Evolutionary conservation across 2,797 vertebrate genomes (phyloP).

Genomic region (Pseudochromis fuscus): DNA sequence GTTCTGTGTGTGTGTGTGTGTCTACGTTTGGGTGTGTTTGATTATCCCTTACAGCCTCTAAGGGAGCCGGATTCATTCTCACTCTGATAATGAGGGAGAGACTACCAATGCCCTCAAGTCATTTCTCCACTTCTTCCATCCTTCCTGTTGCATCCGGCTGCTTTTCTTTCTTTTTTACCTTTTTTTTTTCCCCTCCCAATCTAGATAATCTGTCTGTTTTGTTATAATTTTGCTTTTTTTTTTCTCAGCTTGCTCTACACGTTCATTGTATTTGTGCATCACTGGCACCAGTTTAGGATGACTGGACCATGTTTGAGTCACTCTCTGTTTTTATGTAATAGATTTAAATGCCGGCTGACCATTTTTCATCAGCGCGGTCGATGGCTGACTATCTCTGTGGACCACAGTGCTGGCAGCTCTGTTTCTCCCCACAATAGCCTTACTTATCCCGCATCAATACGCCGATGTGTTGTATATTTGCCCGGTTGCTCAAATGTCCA

Average conservation of each 20-base stretch:
- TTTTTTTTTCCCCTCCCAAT: conserved; percentile 23
- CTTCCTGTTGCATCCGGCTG: conserved; percentile 76
- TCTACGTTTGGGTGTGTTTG: conserved; percentile 78
- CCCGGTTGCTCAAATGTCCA: conserved; percentile 71
- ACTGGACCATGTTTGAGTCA: conserved; percentile 47
- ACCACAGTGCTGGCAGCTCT: conserved; percentile 56
- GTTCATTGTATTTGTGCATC: conserved; percentile 27
- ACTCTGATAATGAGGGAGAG: conserved; percentile 88
- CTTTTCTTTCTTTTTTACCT: conserved; percentile 53
- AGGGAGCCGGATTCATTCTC: conserved; percentile 85
- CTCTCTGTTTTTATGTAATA: conserved; percentile 50
- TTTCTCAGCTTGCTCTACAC: conserved; percentile 3
- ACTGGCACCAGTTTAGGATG: conserved; percentile 38
- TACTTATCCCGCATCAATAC: conserved; percentile 70
- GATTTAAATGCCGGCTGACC: conserved; percentile 63
- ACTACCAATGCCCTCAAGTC: conserved; percentile 86
- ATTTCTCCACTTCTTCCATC: conserved; percentile 81
- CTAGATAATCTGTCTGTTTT: conserved; percentile 48
- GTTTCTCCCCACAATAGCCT: conserved; percentile 69
- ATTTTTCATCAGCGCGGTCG: conserved; percentile 68
- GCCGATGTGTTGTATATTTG: conserved; percentile 68
- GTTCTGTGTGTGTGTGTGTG: conserved; percentile 41
- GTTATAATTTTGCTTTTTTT: conserved; percentile 7
- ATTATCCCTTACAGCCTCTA: conserved; percentile 85
- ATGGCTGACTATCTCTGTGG: conserved; percentile 64